These are phyloP conservation scores for Drosophila peninsularis DNA, from an alignment of 2,888 invertebrate species.

Conservation along the genomic window DNA sequence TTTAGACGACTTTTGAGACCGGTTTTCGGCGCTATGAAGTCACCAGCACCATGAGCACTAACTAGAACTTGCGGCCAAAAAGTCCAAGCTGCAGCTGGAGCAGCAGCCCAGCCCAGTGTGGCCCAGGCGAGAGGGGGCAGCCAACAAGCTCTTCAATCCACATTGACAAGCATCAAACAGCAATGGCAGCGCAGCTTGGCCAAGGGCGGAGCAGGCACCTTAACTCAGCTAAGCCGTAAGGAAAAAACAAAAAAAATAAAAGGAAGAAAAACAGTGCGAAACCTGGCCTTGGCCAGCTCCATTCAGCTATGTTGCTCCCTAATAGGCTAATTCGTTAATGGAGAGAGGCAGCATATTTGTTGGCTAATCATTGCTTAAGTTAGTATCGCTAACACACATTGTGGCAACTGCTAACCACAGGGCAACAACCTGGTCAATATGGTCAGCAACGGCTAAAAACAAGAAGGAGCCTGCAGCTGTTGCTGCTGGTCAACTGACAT, in stretches of 20 bases:
- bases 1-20: conserved; percentile 72
- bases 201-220: background rate
- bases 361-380: conserved; percentile 18
- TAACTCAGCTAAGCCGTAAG: too few relatives aligned
- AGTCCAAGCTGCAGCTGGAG: conserved; percentile 47
- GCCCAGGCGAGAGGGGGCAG: conserved; percentile 8
- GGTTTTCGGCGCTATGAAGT: conserved; percentile 64
- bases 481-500: conserved; percentile 39
- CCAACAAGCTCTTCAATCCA: conserved; percentile 45
- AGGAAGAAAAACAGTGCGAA: background rate
- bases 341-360: conserved; percentile 2
- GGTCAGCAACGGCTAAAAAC: conserved; percentile 22
- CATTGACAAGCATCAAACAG: conserved; percentile 48
- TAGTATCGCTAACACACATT: conserved; percentile 17
- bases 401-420: conserved; percentile 5
- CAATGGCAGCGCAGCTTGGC: conserved; percentile 6
- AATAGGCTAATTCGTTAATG: conserved; percentile 41
- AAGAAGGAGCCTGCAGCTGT: conserved; percentile 31
- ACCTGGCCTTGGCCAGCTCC: conserved; percentile 20
- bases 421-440: conserved; percentile 46
- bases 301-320: conserved; percentile 6
- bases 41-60: conserved; percentile 40
- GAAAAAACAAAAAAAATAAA: too few relatives aligned
- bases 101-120: conserved; percentile 27
- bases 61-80: conserved; percentile 54